Evolutionary conservation across 1,140 invertebrate genomes (phyloP).

Genomic region (Aphelenchoides avenae): DNA sequence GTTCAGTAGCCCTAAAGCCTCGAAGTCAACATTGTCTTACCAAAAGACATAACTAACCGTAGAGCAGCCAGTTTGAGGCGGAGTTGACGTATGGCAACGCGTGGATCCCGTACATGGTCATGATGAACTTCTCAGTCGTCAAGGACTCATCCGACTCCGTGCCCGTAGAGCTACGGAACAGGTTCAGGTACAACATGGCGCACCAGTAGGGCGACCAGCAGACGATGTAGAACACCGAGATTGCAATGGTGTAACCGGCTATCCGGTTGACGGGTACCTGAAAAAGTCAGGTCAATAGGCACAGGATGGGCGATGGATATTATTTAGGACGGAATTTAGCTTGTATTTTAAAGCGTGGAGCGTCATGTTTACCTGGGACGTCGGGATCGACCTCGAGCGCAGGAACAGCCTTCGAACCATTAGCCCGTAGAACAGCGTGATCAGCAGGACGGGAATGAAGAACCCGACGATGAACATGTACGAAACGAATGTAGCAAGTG

Average conservation of each 20-base stretch:
- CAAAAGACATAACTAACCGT: constrained; percentile 33
- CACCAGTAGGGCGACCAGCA: constrained; percentile 52
- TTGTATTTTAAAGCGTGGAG: neutral
- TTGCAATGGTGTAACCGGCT: constrained; percentile 56
- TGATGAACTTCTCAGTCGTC: constrained; percentile 42
- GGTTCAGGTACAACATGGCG: constrained; percentile 38
- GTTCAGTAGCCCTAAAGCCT: constrained; percentile 35
- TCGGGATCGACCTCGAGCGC: constrained; percentile 35
- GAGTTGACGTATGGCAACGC: constrained; percentile 57
- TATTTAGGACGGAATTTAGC: constrained; percentile 16
- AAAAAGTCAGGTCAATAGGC: constrained; percentile 10
- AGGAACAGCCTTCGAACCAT: constrained; percentile 45
- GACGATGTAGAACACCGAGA: constrained; percentile 53
- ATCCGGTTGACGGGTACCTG: constrained; percentile 50
- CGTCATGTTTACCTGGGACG: constrained; percentile 19
- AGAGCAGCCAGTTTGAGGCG: constrained; percentile 54
- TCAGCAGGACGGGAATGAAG: constrained; percentile 48
- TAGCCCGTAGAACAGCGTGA: constrained; percentile 52
- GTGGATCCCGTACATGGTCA: constrained; percentile 56
- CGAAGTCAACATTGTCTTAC: constrained; percentile 1
- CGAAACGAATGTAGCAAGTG: constrained; percentile 39
- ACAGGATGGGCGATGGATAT: constrained; percentile 4
- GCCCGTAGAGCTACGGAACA: constrained; percentile 16
- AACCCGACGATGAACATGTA: constrained; percentile 55
- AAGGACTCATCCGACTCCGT: constrained; percentile 27